These are phyloP conservation scores for Microctonus aethiopoides DNA, from an alignment of 2,888 invertebrate species.

Conservation along the genomic window DNA sequence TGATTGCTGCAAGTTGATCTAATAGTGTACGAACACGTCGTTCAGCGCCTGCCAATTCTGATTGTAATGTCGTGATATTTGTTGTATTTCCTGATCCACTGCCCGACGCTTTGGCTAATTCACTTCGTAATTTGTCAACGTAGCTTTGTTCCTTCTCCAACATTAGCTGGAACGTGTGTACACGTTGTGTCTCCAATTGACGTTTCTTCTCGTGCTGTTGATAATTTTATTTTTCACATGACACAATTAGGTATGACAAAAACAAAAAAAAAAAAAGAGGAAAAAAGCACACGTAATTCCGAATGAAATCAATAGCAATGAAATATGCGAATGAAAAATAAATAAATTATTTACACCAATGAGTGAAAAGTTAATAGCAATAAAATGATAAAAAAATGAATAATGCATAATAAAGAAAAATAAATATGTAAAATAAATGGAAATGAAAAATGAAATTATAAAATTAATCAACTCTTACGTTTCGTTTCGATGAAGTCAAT, in stretches of 20 bases:
- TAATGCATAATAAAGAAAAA: conserved; percentile 10
- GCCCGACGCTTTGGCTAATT: conserved; percentile 69
- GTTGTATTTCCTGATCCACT: conserved; percentile 66
- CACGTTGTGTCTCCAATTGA: conserved; percentile 85
- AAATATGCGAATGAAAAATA: background rate
- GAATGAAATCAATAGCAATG: background rate
- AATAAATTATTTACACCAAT: too few relatives aligned
- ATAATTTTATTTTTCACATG: background rate
- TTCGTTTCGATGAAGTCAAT: conserved; percentile 21
- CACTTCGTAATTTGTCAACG: conserved; percentile 80
- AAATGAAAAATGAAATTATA: background rate
- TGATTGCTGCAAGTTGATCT: conserved; percentile 68
- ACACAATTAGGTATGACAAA: background rate
- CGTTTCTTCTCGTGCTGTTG: conserved; percentile 84
- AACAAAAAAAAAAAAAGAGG: background rate
- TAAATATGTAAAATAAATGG: conserved; percentile 8
- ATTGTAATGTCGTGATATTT: conserved; percentile 61
- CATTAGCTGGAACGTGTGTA: conserved; percentile 89
- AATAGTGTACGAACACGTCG: conserved; percentile 73
- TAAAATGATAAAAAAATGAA: background rate
- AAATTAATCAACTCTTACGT: conserved; percentile 26
- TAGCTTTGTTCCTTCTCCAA: conserved; percentile 87
- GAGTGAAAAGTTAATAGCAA: background rate
- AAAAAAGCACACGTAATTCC: background rate
- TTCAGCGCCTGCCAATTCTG: conserved; percentile 72